These are phyloP conservation scores for Sebastes ruberrimus DNA, from an alignment of 2,797 vertebrate species.

Conservation along the genomic window DNA sequence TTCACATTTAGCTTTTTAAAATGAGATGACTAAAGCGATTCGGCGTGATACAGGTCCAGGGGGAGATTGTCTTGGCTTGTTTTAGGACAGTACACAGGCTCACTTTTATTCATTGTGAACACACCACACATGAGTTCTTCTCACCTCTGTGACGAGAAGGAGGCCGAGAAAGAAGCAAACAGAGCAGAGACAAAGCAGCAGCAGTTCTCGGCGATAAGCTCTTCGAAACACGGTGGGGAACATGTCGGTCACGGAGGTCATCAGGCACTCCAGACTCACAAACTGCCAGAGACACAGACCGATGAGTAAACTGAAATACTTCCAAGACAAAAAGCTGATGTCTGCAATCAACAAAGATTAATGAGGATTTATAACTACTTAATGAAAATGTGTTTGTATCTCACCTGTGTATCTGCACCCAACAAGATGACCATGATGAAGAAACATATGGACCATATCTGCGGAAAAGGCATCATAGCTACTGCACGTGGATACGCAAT, in stretches of 20 bases:
- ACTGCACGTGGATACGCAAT: conserved; percentile 79
- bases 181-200: conserved; percentile 85
- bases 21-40: not conserved
- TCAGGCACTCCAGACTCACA: conserved; percentile 91
- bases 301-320: not conserved
- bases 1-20: not conserved
- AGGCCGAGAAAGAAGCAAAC: conserved; percentile 87
- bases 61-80: not conserved
- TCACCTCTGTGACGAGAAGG: conserved; percentile 89
- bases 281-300: conserved; percentile 78
- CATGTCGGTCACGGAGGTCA: conserved; percentile 90
- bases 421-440: conserved; percentile 80
- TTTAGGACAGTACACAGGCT: not conserved
- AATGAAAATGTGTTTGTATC: not conserved
- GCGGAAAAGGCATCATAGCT: conserved; percentile 80
- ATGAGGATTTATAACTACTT: not conserved
- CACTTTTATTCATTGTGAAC: not conserved
- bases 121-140: conserved; percentile 31
- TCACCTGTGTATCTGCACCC: conserved; percentile 78
- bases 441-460: conserved; percentile 79
- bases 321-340: not conserved
- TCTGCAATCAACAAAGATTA: not conserved
- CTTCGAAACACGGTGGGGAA: conserved; percentile 86
- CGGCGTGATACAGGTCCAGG: not conserved
- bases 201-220: conserved; percentile 85